Base-by-base conservation (phyloP, 2,797 vertebrate genomes). In the Enteromius radiatus region DNA sequence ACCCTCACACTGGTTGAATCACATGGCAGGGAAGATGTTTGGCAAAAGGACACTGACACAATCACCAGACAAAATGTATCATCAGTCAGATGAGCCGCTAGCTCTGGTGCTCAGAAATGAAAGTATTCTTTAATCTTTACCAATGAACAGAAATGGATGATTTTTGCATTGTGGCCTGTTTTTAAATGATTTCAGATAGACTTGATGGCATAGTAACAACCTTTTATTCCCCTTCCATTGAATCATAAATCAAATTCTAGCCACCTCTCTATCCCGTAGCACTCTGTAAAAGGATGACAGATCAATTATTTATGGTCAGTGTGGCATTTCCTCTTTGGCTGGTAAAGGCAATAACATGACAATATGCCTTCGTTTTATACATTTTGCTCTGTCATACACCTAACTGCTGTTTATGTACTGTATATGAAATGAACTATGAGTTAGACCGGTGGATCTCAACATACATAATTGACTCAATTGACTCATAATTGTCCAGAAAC, bases 1-100 rank as follows among this genome's bases (percentile, higher is more conserved):
- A 94, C 86, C 69, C 70, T 90, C 90, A 88, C 86, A 86, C 90
- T 88, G 88, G 74, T 76, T 10, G 86, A 28, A 86, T 94, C 94
- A 93, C 93, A 92, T 85, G 90, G 85, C 56, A 76, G 5, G 9
- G 63, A 78, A 82, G 85, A 87, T 54, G 90, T 80, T 88, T 88
- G 86, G 88, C 91, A 90, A 85, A 43, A 28, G 47, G 84, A 86
- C 82, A 82, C 21, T 54, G 52, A 54, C 52, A n/a, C 52, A n/a
- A 88, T 90, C 87, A 89, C 86, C 45, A 23, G 74, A 78, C 86
- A 77, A 85, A 76, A 68, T 86, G 77, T 85, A 80, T 80, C 69
- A 54, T 10, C 69, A 43, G 26, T 68, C 47, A 59, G n/a, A 69
- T 4, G 41, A 69, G 45, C 31, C 19, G 4, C 26, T 47, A 49